Base-by-base conservation (phyloP, 2,888 invertebrate species). In the Ctena decussata region DNA sequence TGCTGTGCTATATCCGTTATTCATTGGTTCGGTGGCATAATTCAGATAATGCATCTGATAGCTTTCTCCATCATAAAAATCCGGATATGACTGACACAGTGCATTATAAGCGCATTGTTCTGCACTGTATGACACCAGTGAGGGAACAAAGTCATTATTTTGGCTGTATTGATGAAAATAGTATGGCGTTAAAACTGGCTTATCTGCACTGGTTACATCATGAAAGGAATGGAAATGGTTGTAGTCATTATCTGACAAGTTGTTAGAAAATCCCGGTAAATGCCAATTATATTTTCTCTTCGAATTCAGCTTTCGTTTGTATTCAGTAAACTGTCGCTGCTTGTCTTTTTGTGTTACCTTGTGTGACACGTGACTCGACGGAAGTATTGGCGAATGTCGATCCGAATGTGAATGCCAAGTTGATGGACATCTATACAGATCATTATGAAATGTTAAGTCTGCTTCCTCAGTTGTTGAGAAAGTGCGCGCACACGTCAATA, bases 361-460 rank as follows among this genome's bases (percentile, higher is more conserved):
- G 60, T 93, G 92, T 12, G 92, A 90, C 18, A 91, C 90, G 72
- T 92, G 93, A 46, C 90, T 93, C 1, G 92, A 92, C 5, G 94
- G 94, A 35, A 94, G 86, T 0, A 94, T 93, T 8, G 94, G 94
- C 0, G 94, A 94, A 79, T 94, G 94, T 32, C 94, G 82, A 49
- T 93, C 94, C 11, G 85, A 79, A 60, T 90, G 70, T 6, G 91
- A 77, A 80, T 94, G 94, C 93, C 94, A 94, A 49, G 92, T 91
- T 41, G 94, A 94, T 0, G 94, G 93, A 76, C 94, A 94, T n/a
- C 80, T 30, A 11, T 27, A 41, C 18, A 76, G 44, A n/a, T 74
- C 44, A 41, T 72, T 21, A 24, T 74, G 71, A 21, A 39, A 41
- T 8, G 71, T 11, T 12, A 77, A 71, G 0, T 24, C n/a, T 3